Base-by-base conservation (phyloP, 2,888 invertebrate species). In the Mongoloraphidia duomilia region DNA sequence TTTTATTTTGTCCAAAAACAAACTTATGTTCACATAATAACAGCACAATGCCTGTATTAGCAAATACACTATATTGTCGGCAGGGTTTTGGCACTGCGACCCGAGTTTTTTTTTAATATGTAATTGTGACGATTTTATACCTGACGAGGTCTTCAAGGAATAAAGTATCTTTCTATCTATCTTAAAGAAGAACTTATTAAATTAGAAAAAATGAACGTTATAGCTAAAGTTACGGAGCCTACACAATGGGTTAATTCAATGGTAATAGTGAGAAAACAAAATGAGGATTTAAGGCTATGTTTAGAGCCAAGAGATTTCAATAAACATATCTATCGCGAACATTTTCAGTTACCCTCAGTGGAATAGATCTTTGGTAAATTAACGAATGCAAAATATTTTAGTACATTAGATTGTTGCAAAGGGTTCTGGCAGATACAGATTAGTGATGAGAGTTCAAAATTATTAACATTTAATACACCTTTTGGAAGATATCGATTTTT, bases 261-360 rank as follows among this genome's bases (percentile, higher is more conserved):
- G 3, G 49, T 49, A 8, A 46, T 49, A 10, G 44, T 46, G n/a
- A 41, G 39, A 52, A 53, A 49, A 1, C 33, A 4, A 34, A 48
- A 56, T 40, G 47, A 49, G 2, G 40, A 48, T 2, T 35, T 60
- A 13, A 44, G 57, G 38, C 46, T 60, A 12, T 60, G 59, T 50
- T n/a, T 60, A 2, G 57, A 59, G 50, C 57, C 58, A 6, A 53
- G 50, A 34, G 37, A 59, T 44, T 48, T 60, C 43, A 61, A 61
- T 49, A 49, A 50, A 39, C 49, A 43, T 33, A 54, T 60, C 9
- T 41, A 50, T 40, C 36, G 55, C n/a, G n/a, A n/a, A n/a, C n/a
- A n/a, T 39, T 34, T 26, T 5, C 38, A 9, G 36, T 38, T 34
- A 40, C 41, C 14, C 42, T 35, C 47, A 33, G 9, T 11, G 17